Evolutionary conservation across 2,797 vertebrate genomes (phyloP).

Genomic region (Ctenopoma kingsleyae): DNA sequence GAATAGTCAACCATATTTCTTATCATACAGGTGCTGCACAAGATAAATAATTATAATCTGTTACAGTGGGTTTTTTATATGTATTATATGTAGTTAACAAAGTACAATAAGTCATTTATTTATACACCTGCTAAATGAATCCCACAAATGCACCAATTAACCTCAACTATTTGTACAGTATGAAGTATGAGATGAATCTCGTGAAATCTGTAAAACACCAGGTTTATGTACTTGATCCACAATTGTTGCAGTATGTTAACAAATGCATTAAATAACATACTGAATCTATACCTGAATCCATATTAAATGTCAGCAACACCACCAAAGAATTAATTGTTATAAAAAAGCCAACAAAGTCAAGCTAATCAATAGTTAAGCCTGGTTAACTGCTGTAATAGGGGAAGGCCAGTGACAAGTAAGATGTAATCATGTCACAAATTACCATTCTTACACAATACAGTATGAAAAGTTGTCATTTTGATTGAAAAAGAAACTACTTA

Average conservation of each 20-base stretch:
- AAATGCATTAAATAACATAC: constrained; percentile 4
- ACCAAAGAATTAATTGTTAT: constrained; percentile 1
- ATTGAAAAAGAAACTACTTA: constrained; percentile 65
- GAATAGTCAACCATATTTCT: no score
- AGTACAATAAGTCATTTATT: not conserved
- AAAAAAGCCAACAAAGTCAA: constrained; percentile 5
- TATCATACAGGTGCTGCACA: no score
- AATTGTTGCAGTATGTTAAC: not conserved
- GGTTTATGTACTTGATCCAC: not conserved
- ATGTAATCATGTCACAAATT: constrained; percentile 63
- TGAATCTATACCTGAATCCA: not conserved
- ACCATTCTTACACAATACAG: constrained; percentile 42
- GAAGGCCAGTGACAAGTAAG: constrained; percentile 36
- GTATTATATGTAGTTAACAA: no score
- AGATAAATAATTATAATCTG: no score
- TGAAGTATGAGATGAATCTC: constrained; percentile 19
- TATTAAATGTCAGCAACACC: not conserved
- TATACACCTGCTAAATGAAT: not conserved
- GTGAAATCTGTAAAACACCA: not conserved
- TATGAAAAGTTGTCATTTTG: constrained; percentile 62
- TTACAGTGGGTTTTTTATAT: no score
- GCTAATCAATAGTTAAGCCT: constrained; percentile 26
- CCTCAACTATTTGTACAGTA: constrained; percentile 1
- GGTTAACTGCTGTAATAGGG: constrained; percentile 40
- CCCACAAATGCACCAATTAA: constrained; percentile 5